Base-by-base conservation (phyloP, 2,888 invertebrate species). In the Synergus umbraculus region DNA sequence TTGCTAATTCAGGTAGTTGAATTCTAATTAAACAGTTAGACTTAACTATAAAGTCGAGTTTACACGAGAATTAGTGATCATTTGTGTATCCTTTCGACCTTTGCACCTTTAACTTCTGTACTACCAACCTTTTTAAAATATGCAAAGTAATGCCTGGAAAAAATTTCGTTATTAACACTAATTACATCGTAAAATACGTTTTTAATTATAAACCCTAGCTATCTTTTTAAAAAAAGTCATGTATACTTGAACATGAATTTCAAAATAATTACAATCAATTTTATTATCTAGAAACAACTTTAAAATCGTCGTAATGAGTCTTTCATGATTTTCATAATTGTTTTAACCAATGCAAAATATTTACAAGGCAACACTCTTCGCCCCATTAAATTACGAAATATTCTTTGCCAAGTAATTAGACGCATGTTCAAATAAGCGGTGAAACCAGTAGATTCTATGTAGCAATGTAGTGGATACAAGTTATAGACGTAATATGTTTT, bases 401-500 rank as follows among this genome's bases (percentile, higher is more conserved):
- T 78, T 78, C 76, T 77, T 76, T 73, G 78, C 83, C 78, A 84
- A 78, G 81, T 84, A 84, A 84, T 83, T 84, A 82, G 78, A 83
- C 76, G 76, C 79, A 77, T 79, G 82, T 83, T 81, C 82, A 79
- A 81, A 82, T 83, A 82, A 83, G 83, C 54, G 78, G 80, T 78
- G 76, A 78, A 66, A 79, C 79, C 80, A 80, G 49, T 81, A 76
- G 82, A 81, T 80, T 80, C 43, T 80, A 81, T 79, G 80, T 79
- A 81, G 18, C 81, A 81, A 78, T 69, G 82, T 78, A 79, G 79
- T 79, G 81, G 79, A 80, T 80, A 82, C 83, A 84, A 84, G 81
- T 84, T 84, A 82, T 83, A 81, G 79, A 83, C 81, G 84, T 83
- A 83, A 84, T 84, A 82, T 84, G 84, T 82, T 79, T 84, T 81